Evolutionary conservation across 2,888 invertebrate species (phyloP).

Genomic region (Pseudococcus jackbeardsleyi): DNA sequence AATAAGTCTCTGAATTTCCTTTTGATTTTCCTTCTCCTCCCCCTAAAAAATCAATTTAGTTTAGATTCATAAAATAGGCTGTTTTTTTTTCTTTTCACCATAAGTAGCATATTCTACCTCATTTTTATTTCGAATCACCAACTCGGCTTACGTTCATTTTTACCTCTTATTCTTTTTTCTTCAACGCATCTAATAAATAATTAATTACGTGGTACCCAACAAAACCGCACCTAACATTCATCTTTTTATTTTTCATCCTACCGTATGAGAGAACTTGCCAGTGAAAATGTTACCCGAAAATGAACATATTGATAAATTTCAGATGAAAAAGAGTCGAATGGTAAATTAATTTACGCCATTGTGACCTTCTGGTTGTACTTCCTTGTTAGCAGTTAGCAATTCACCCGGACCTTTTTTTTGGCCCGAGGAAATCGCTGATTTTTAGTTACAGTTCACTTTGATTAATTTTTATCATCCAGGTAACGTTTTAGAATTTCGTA

Average conservation of each 20-base stretch:
- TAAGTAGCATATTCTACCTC: no score
- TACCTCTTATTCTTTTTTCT: no score
- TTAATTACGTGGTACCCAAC: no score
- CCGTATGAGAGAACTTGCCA: neutral
- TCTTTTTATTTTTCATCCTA: neutral
- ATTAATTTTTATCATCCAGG: slow-evolving; percentile 39
- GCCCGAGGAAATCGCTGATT: slow-evolving; percentile 15
- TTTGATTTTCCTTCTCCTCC: no score
- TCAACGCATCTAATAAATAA: no score
- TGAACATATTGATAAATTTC: slow-evolving; percentile 6
- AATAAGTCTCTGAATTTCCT: no score
- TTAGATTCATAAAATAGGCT: no score
- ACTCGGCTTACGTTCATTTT: no score
- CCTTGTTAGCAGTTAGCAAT: slow-evolving; percentile 8
- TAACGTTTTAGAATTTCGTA: slow-evolving; percentile 28
- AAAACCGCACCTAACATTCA: neutral
- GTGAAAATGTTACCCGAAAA: neutral
- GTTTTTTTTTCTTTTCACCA: no score
- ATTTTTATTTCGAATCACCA: no score
- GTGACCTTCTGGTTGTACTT: neutral
- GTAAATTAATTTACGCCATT: slow-evolving; percentile 21
- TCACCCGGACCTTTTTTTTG: slow-evolving; percentile 1
- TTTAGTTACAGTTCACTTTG: slow-evolving; percentile 16
- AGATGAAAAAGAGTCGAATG: neutral
- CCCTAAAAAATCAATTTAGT: no score